Evolutionary conservation across 1,140 invertebrate genomes (phyloP), one percentile per base, ranked within the genome.

Genomic region (Camponotus pennsylvanicus): DNA sequence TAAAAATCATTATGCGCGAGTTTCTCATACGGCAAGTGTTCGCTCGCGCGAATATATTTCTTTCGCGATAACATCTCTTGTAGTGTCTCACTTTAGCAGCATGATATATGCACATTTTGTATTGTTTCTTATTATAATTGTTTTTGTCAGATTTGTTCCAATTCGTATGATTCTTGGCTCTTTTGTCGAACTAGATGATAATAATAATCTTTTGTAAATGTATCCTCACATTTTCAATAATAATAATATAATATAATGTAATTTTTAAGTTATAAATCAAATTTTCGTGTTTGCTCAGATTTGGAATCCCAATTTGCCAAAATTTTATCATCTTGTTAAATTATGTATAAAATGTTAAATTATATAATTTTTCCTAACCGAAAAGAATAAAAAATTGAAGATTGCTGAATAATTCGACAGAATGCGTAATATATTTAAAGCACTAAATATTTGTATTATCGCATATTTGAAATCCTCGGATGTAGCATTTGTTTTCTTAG

Each of bases 21-120:
- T 42, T 15, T 45, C 2, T 57, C 11, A 18, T 11, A 6, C 5
- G 13, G 66, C 15, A 27, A 9, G 42, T 21, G 18, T 42, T 64
- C 6, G 49, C 52, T 9, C n/a, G 15, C 3, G 21, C 15, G 45
- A 34, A 37, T n/a, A 49, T 37, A 11, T 42, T 42, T 3, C 40
- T 57, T 34, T 18, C 13, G 6, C 1, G 15, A 55, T 55, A 64
- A 66, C 34, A 57, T 37, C 15, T 37, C n/a, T 76, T 18, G 34
- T 76, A 64, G 11, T 21, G 18, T 15, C 5, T 55, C 13, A 52
- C 27, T 66, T 66, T 64, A 18, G 13, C 9, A 85, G 82, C 73
- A 85, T 78, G 82, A 55, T 3, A 64, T 0, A 40, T 13, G 6
- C 18, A 40, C 40, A 82, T 9, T 57, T 80, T 79, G 34, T 27